Conservation (phyloP, 37 sponge, comb jelly and placozoan genomes). For the Cladorhizidae sp. region DNA sequence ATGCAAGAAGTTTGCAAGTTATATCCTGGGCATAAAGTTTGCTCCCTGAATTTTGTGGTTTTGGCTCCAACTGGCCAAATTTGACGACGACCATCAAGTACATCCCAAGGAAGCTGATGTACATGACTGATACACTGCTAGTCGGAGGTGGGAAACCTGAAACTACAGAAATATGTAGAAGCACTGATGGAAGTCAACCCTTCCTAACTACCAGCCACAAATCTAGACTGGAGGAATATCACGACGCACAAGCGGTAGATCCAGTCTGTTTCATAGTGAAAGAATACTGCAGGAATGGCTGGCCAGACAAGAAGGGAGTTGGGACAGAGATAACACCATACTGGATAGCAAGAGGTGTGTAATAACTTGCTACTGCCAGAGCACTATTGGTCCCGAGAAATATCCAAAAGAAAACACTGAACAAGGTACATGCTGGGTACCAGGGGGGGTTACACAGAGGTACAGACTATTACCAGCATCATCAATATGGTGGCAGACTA, state of each 20-base stretch:
- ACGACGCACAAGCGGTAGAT: neutral
- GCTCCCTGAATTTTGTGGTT: too few relatives aligned
- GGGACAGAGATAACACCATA: neutral
- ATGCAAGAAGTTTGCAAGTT: too few relatives aligned
- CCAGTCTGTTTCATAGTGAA: neutral
- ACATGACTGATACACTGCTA: too few relatives aligned
- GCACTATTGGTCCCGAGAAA: slow-evolving; percentile 29
- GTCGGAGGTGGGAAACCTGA: too few relatives aligned
- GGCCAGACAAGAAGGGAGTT: slow-evolving; percentile 14
- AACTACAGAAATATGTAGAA: too few relatives aligned
- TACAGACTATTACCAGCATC: slow-evolving; percentile 15
- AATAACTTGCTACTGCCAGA: neutral
- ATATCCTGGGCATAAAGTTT: too few relatives aligned
- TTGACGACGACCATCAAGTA: too few relatives aligned
- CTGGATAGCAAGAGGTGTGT: slow-evolving; percentile 18
- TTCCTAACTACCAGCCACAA: too few relatives aligned
- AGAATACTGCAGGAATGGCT: slow-evolving; percentile 24
- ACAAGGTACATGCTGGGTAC: slow-evolving; percentile 50
- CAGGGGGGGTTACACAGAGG: slow-evolving; percentile 52
- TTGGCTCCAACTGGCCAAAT: too few relatives aligned
- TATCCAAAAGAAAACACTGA: slow-evolving; percentile 19
- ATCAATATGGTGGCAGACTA: slow-evolving; percentile 67
- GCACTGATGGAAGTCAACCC: too few relatives aligned
- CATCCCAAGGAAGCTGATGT: too few relatives aligned
- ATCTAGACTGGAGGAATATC: too few relatives aligned